phyloP scores from a whole-genome alignment of 2,888 invertebrate species.

The Pollenia griseotomentosa region DNA sequence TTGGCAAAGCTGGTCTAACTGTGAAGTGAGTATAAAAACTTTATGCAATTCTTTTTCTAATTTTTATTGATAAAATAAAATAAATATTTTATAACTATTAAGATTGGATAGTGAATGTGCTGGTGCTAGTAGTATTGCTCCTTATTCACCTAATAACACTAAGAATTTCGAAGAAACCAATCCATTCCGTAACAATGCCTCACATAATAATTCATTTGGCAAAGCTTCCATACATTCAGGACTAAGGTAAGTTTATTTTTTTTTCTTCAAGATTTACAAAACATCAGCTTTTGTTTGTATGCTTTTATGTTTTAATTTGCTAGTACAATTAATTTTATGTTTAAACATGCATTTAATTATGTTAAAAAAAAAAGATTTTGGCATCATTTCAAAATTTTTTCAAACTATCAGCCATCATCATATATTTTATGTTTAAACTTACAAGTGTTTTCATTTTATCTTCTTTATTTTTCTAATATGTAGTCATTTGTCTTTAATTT shows the following conservation, averaged over 20 bases:
- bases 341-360: constrained; percentile 43
- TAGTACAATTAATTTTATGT: constrained; percentile 13
- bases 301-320: background rate
- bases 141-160: constrained; percentile 81
- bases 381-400: constrained; percentile 33
- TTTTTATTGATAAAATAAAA: background rate
- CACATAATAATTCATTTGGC: constrained; percentile 84
- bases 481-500: constrained; percentile 18
- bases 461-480: background rate
- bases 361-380: constrained; percentile 14
- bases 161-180: constrained; percentile 84
- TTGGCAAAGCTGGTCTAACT: constrained; percentile 85
- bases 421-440: constrained; percentile 11
- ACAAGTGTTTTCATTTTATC: constrained; percentile 41
- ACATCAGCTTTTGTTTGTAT: constrained; percentile 16
- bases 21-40: constrained; percentile 78
- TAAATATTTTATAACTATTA: constrained; percentile 16
- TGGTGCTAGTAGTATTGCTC: constrained; percentile 74
- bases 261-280: background rate
- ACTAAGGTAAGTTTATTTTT: constrained; percentile 80
- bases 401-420: background rate
- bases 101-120: constrained; percentile 81
- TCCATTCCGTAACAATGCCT: constrained; percentile 82
- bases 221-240: constrained; percentile 84
- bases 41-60: background rate